A percentile compares a stretch with the other conserved stretches of the same genome.
Conservation (phyloP, 2,113 vertebrate genomes). For the Ariopsis seemanni region DNA sequence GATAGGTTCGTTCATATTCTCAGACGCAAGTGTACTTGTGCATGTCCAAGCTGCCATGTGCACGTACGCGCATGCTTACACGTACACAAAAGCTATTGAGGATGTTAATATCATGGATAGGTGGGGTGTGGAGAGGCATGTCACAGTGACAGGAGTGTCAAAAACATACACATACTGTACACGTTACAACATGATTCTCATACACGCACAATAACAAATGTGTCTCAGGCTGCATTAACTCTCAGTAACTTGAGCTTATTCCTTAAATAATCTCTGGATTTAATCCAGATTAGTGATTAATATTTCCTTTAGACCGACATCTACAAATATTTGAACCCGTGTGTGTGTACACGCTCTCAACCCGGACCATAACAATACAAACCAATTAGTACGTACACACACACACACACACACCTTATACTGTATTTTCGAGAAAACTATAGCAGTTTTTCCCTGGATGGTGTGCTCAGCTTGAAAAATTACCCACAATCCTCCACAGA, state of each 20-base stretch:
- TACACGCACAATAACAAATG: slow-evolving; percentile 35
- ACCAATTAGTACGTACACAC: too few species aligned
- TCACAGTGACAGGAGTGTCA: slow-evolving; percentile 12
- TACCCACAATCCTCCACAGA: too few species aligned
- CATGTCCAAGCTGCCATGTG: neutral
- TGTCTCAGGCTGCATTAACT: neutral
- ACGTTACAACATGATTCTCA: slow-evolving; percentile 15
- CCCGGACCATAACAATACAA: too few species aligned
- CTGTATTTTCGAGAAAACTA: too few species aligned
- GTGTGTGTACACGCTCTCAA: too few species aligned
- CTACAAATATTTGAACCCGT: neutral
- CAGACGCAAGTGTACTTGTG: neutral
- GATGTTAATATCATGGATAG: neutral
- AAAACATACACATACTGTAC: neutral
- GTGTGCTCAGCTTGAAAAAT: too few species aligned
- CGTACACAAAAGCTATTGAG: neutral
- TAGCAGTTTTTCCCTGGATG: too few species aligned
- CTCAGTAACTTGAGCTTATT: neutral
- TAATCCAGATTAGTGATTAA: slow-evolving; percentile 57
- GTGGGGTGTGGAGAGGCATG: slow-evolving; percentile 17
- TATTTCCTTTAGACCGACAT: neutral
- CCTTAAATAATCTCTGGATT: slow-evolving; percentile 59
- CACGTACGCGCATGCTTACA: neutral
- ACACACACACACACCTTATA: too few species aligned
- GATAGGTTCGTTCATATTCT: too few species aligned